Percentiles rank a stretch among this genome's conserved stretches.
These are phyloP conservation scores for Menura novaehollandiae DNA, from an alignment of 2,113 vertebrate genomes.

Conservation along the genomic window DNA sequence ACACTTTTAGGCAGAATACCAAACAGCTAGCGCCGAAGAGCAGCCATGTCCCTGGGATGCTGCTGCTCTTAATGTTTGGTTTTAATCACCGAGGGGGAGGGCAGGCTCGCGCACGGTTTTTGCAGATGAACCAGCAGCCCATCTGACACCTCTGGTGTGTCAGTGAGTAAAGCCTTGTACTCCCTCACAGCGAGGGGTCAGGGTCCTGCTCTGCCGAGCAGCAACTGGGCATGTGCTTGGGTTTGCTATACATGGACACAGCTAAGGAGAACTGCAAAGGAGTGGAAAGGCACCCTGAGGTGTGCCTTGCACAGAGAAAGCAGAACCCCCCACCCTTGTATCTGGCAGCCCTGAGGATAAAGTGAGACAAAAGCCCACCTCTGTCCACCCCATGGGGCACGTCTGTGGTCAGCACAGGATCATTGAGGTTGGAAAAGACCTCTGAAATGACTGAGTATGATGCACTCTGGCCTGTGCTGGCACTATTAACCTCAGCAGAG, in stretches of 20 bases:
- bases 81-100: background rate
- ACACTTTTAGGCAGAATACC: background rate
- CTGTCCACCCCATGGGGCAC: background rate
- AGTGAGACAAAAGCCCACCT: background rate
- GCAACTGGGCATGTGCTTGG: fast-evolving
- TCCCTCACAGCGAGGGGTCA: background rate
- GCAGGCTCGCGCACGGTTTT: background rate
- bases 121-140: background rate
- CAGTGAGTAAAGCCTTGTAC: background rate
- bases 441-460: background rate
- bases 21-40: background rate
- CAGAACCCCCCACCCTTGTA: background rate
- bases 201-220: background rate
- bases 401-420: background rate
- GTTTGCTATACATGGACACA: background rate
- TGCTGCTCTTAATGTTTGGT: background rate
- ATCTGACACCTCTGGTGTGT: background rate
- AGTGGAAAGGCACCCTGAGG: background rate
- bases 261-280: background rate
- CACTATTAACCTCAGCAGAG: fast-evolving
- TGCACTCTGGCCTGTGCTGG: background rate
- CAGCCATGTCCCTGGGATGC: background rate
- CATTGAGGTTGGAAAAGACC: background rate
- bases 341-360: background rate
- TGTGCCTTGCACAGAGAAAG: background rate